Percentiles rank a stretch among this genome's conserved stretches.
Evolutionary conservation across 2,113 vertebrate genomes (phyloP).

Genomic region (Heterocephalus glaber): DNA sequence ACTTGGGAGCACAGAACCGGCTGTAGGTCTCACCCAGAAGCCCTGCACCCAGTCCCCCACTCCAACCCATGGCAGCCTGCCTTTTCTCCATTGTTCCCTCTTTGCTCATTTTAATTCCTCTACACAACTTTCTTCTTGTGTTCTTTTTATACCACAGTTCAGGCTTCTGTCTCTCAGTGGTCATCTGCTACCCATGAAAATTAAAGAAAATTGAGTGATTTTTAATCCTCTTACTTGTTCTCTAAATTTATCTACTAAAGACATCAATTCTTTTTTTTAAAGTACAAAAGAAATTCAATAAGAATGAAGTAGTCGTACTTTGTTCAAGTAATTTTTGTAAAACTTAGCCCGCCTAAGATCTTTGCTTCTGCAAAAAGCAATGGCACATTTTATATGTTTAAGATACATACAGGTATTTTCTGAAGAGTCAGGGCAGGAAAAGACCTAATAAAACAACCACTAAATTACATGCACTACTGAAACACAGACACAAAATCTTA

Average conservation of each 20-base stretch:
- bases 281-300: not conserved
- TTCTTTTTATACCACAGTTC: not conserved
- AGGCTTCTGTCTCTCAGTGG: not conserved
- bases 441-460: not conserved
- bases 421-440: not conserved
- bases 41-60: not conserved
- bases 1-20: not conserved
- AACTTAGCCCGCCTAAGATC: not conserved
- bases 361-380: not conserved
- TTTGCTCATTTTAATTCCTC: not conserved
- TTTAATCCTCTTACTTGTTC: not conserved
- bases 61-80: not conserved
- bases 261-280: not conserved
- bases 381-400: not conserved
- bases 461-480: not conserved
- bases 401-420: not conserved
- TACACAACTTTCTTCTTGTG: not conserved
- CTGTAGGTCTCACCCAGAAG: not conserved
- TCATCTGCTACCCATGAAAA: not conserved
- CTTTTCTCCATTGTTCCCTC: not conserved
- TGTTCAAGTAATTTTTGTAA: not conserved
- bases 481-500: slow-evolving; percentile 5
- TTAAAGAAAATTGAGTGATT: not conserved
- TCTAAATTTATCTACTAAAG: not conserved
- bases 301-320: not conserved